Conservation (phyloP, 2,888 invertebrate species). For the Cepaea hortensis region DNA sequence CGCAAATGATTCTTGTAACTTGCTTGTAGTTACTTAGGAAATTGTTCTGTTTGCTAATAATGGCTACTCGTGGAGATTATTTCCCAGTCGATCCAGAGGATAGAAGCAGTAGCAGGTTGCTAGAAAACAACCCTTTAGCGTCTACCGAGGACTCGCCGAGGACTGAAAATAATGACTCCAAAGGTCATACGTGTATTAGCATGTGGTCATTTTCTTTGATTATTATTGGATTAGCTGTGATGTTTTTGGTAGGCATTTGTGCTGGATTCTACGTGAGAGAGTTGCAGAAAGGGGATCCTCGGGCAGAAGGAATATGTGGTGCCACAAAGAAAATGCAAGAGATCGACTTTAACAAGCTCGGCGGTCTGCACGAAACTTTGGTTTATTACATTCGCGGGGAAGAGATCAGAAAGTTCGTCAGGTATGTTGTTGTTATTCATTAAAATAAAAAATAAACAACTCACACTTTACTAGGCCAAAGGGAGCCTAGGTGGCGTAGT, state of each 20-base stretch:
- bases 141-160: neutral
- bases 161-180: neutral
- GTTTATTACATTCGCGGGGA: slow-evolving; percentile 61
- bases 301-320: slow-evolving; percentile 39
- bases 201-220: slow-evolving; percentile 60
- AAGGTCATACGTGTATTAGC: slow-evolving; percentile 55
- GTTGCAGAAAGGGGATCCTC: slow-evolving; percentile 53
- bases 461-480: too few species aligned
- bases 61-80: slow-evolving; percentile 18
- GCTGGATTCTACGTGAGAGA: slow-evolving; percentile 66
- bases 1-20: too few species aligned
- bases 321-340: slow-evolving; percentile 52
- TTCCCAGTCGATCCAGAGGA: neutral
- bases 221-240: slow-evolving; percentile 57
- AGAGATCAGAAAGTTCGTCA: slow-evolving; percentile 53
- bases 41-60: neutral
- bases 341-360: slow-evolving; percentile 54
- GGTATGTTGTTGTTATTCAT: slow-evolving; percentile 52
- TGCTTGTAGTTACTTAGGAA: neutral
- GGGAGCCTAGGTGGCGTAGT: too few species aligned
- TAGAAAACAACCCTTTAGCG: neutral
- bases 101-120: neutral
- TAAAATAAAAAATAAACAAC: neutral
- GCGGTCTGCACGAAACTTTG: slow-evolving; percentile 61
- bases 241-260: slow-evolving; percentile 64